A percentile compares a stretch with the other conserved stretches of the same genome.
Evolutionary conservation across 2,888 invertebrate species (phyloP).

Genomic region (Campoplex nolae): DNA sequence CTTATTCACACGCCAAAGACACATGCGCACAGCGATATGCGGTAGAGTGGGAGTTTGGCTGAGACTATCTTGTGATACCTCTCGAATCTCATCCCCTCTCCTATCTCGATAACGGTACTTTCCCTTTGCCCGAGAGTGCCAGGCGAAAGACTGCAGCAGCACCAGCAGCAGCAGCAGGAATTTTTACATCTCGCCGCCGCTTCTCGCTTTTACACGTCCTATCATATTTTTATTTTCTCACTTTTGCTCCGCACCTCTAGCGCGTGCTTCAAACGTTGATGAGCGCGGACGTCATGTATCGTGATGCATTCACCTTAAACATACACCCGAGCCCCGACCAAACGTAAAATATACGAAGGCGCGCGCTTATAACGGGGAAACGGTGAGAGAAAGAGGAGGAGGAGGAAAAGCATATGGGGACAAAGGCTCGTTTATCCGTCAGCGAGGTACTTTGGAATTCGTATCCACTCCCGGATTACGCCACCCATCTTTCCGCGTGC

Average conservation of each 20-base stretch:
- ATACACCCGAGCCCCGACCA: conserved; percentile 40
- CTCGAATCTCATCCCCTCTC: conserved; percentile 22
- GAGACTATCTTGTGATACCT: conserved; percentile 52
- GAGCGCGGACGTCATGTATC: conserved; percentile 47
- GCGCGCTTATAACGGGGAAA: neutral
- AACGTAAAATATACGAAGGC: conserved; percentile 40
- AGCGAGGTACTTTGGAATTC: conserved; percentile 65
- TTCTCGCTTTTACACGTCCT: conserved; percentile 18
- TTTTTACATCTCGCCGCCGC: conserved; percentile 35
- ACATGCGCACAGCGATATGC: conserved; percentile 3
- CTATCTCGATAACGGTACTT: conserved; percentile 61
- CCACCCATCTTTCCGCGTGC: conserved; percentile 55
- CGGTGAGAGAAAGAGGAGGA: neutral
- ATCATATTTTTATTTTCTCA: conserved; percentile 6
- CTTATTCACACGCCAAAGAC: neutral
- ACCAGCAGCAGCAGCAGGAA: neutral
- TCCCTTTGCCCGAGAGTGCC: conserved; percentile 23
- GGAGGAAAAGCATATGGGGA: conserved; percentile 50
- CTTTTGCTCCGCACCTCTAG: conserved; percentile 46
- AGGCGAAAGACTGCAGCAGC: neutral
- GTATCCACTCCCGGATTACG: conserved; percentile 70
- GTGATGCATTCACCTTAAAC: conserved; percentile 40
- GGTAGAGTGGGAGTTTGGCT: conserved; percentile 46
- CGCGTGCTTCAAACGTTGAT: conserved; percentile 51
- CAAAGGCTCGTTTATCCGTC: conserved; percentile 67